Evolutionary conservation across 2,888 invertebrate genomes (phyloP), one percentile per base, ranked within the genome.

Genomic region (Mesorhabditis belari): DNA sequence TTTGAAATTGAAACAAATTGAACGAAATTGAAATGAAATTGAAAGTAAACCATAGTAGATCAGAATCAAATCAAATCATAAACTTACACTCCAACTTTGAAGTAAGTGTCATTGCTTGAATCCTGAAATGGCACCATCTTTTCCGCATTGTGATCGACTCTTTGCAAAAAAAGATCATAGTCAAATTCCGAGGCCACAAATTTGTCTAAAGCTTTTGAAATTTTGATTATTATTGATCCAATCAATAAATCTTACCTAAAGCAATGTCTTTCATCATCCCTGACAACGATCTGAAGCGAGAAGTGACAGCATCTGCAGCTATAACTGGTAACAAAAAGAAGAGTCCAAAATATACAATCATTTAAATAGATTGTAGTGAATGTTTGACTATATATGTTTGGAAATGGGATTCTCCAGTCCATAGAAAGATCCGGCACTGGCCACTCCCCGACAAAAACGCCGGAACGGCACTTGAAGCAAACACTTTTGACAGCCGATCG

Each of bases 121-220:
- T 71, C 71, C 51, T 69, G 69, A 55, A 71, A 67, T 0, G 71
- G 71, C 2, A 71, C 66, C 44, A 69, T 64, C 57, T 63, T 65
- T n/a, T 61, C 59, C 4, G 71, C 61, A 9, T 63, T 60, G n/a
- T 50, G 27, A 58, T 71, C 65, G 9, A 65, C 69, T 28, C 57
- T 29, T 21, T 54, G 25, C 5, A 69, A 49, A 61, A 64, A 71
- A 12, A 61, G 60, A 17, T 66, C 57, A 23, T 69, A 69, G 52
- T 71, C 65, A 49, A 69, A 67, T 26, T 71, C 67, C 17, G 62
- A 54, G 17, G 60, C 51, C 5, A 69, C 25, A 29, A 71, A 71
- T 53, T 58, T 66, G 12, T 60, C 71, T 69, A 44, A 19, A 64
- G 59, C n/a, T 17, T 4, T 9, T n/a, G 17, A n/a, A n/a, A 21